A percentile compares a stretch with the other conserved stretches of the same genome.
Conservation (phyloP, 2,113 vertebrate species). For the Panthera leo region DNA sequence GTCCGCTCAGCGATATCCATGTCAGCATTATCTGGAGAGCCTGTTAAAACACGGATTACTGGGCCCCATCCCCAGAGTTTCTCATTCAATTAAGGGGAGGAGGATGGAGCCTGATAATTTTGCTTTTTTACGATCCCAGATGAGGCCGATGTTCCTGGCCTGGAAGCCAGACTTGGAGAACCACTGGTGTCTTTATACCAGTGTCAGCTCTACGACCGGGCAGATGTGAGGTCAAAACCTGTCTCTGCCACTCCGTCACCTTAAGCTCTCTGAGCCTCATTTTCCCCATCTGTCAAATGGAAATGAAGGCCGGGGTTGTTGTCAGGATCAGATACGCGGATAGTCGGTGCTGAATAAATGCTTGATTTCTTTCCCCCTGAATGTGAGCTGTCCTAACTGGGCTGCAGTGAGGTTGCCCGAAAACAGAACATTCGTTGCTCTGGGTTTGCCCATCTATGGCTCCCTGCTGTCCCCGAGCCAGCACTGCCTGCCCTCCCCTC, state of each 20-base stretch:
- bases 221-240: not conserved
- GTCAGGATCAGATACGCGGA: not conserved
- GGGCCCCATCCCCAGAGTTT: not conserved
- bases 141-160: not conserved
- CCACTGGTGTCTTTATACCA: not conserved
- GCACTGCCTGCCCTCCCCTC: accelerated
- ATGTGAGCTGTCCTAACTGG: not conserved
- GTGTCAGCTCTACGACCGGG: not conserved
- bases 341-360: not conserved
- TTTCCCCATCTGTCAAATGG: not conserved
- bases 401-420: not conserved
- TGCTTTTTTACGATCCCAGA: not conserved
- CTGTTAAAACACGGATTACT: not conserved
- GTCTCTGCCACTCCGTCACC: not conserved
- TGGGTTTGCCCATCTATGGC: not conserved
- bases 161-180: not conserved
- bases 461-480: not conserved
- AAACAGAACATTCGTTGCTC: accelerated
- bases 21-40: not conserved
- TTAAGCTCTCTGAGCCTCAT: not conserved
- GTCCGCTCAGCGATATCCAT: not conserved
- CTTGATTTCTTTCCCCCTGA: not conserved
- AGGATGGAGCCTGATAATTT: not conserved
- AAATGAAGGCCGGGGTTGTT: not conserved
- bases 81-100: not conserved